phyloP scores from a whole-genome alignment of 1,140 invertebrate species.

The Macrostomum lignano region DNA sequence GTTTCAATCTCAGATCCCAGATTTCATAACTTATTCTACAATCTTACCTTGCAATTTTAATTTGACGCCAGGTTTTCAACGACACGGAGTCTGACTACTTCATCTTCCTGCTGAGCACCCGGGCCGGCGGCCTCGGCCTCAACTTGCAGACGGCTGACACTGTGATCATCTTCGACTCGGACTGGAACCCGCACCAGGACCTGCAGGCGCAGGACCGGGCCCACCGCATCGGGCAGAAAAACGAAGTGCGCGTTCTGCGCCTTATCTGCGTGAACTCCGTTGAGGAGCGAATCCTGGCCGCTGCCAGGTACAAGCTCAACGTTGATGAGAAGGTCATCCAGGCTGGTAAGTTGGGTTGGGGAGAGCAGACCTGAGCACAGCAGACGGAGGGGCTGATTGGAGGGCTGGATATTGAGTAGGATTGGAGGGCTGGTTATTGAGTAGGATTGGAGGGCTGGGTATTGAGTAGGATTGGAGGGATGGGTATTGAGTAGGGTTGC shows the following conservation, averaged over 20 bases:
- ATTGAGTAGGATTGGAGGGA: no score
- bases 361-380: no score
- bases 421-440: no score
- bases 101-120: slow-evolving; percentile 72
- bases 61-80: no score
- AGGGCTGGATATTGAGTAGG: no score
- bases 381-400: no score
- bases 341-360: no score
- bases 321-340: slow-evolving; percentile 99
- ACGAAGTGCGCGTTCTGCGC: slow-evolving; percentile 75
- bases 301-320: slow-evolving; percentile 55
- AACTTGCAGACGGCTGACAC: slow-evolving; percentile 94
- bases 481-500: no score
- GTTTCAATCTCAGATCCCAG: no score
- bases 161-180: slow-evolving; percentile 91
- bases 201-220: slow-evolving; percentile 92
- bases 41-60: no score
- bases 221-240: slow-evolving; percentile 89
- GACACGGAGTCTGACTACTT: slow-evolving; percentile 62
- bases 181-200: slow-evolving; percentile 99
- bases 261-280: slow-evolving; percentile 94
- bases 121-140: slow-evolving; percentile 78
- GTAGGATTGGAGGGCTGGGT: no score
- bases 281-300: slow-evolving; percentile 82
- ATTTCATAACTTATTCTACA: no score